Evolutionary conservation across 2,113 vertebrate genomes (phyloP).

Genomic region (human): GRCh38 chr9:20577501-20578000

Average conservation of each 20-base stretch:
- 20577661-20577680: background rate
- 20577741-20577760: background rate
- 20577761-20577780: background rate
- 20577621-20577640: background rate
- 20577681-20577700: background rate
- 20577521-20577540: background rate
- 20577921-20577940: constrained; percentile 46
- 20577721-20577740: background rate
- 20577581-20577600: background rate
- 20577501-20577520: background rate
- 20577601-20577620: background rate
- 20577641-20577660: background rate
- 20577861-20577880: background rate
- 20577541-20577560: background rate
- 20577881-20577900: background rate
- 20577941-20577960: background rate
- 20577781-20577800: background rate
- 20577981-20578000: background rate
- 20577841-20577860: background rate
- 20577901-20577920: background rate
- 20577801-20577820: background rate
- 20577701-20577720: background rate
- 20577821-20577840: background rate
- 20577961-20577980: constrained; percentile 20
- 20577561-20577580: background rate